Evolutionary conservation across 37 sponge, comb jelly and placozoan species (phyloP), one percentile per base, ranked within the genome.

Genomic region (Theonella swinhoei): DNA sequence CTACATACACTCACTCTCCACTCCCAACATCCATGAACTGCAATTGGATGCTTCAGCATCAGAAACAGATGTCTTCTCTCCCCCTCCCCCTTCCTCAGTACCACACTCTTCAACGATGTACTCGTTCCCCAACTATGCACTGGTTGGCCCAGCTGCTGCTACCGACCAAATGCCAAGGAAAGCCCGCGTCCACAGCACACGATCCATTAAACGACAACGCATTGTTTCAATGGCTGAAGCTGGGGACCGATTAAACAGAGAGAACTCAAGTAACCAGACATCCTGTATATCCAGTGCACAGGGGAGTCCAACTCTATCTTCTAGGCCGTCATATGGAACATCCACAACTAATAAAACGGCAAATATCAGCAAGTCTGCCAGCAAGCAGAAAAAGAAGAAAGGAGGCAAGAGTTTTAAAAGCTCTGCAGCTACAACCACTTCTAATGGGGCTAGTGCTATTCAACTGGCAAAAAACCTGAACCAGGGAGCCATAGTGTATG

Each of bases 1-100:
- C 61, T 63, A 87, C n/a, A 29, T 81, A 5, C 76, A 42, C 2
- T 88, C 89, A 37, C 89, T 64, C 39, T 88, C 89, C 59, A 82
- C 83, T 9, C 89, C 89, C 42, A 71, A 64, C 62, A 64, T 88
- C 35, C 28, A 31, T 24, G 28, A 78, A 22, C 62, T 60, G 20
- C 33, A 68, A 1, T 1, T 68, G 69, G 34, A 1, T 3, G 69
- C 20, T 1, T 22, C 9, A 29, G 2, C 29, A 25, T 4, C 30
- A 1, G 33, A 33, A 0, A 33, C 30, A 68, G 69, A 29, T 1
- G 3, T 33, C 2, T 28, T 20, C 30, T 32, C 69, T 68, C 32
- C 1, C 31, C 29, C 2, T 29, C 34, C 33, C 1, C 9, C 20
- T 7, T 14, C 54, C 14, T 14, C 54, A 7, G 34, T 68, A 1